Evolutionary conservation across 2,888 invertebrate species (phyloP), one percentile per base, ranked within the genome.

Genomic region (Phengaris alcon): DNA sequence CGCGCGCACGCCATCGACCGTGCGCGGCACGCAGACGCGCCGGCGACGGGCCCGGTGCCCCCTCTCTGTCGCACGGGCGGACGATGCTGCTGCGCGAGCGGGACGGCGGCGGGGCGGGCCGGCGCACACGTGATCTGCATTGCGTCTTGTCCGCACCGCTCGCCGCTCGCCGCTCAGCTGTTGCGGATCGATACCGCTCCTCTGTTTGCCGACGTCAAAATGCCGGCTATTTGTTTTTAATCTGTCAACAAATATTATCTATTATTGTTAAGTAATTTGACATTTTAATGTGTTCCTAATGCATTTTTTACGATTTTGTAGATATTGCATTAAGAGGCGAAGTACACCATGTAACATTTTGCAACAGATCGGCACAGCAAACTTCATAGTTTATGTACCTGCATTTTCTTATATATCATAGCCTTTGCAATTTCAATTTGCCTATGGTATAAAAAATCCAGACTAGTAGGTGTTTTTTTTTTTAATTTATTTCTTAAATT

Each of bases 121-220:
- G 85, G 88, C 91, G 89, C 91, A 90, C 93, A 93, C 92, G 93
- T 92, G 91, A 93, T 91, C 93, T 92, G 93, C 93, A 93, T 91
- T 93, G 93, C 93, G 93, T 91, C 93, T 92, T 90, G 91, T 90
- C 91, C 85, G 88, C 85, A 86, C 89, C 90, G 90, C 89, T 83
- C 75, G 79, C 57, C 51, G 84, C 89, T 90, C 92, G 79, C 57
- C 51, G 84, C 89, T 90, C 92, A 92, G 92, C 92, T 92, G 92
- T 91, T 91, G 83, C 78, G 78, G 81, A 85, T 87, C 85, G 86
- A 86, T 85, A 88, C 85, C 82, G 82, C 78, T 76, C 59, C 84
- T 81, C 84, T 78, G 77, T 77, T 77, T 78, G 78, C 79, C 76
- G 79, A 77, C 77, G 76, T 79, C 75, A 83, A 76, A 72, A 70